These are phyloP conservation scores for Amphipyra berbera DNA, from an alignment of 2,888 invertebrate genomes.

Conservation along the genomic window DNA sequence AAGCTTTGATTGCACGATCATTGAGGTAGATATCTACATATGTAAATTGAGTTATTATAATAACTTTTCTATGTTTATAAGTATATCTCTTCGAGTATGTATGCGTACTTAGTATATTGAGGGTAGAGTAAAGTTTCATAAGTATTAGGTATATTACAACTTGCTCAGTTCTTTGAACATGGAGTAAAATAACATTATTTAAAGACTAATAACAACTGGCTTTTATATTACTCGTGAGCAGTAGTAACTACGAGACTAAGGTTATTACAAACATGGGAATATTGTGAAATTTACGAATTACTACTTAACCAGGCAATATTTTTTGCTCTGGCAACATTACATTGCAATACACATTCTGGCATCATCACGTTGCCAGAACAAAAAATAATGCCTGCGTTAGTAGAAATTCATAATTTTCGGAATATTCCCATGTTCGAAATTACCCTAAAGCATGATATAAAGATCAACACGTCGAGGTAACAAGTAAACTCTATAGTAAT, in stretches of 20 bases:
- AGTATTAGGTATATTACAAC: conserved; percentile 11
- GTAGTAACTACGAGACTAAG: conserved; percentile 2
- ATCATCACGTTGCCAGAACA: too few relatives aligned
- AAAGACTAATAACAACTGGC: background rate
- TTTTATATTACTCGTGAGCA: conserved; percentile 1
- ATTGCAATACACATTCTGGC: too few relatives aligned
- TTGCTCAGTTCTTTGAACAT: background rate
- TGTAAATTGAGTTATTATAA: conserved; percentile 49
- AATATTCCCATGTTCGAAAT: too few relatives aligned
- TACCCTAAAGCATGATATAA: too few relatives aligned
- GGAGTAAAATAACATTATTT: conserved; percentile 6
- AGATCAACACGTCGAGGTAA: conserved; percentile 5
- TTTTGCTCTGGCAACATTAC: too few relatives aligned
- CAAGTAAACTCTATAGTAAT: too few relatives aligned
- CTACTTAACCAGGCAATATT: too few relatives aligned
- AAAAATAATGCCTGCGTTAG: too few relatives aligned
- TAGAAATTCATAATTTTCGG: too few relatives aligned
- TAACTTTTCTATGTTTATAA: conserved; percentile 36
- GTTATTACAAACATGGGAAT: too few relatives aligned
- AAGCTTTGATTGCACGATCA: conserved; percentile 75
- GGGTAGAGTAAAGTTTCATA: conserved; percentile 1
- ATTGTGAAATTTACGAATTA: too few relatives aligned
- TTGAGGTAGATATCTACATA: conserved; percentile 60
- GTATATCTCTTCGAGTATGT: conserved; percentile 9
- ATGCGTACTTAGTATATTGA: conserved; percentile 10